Evolutionary conservation across 2,888 invertebrate species (phyloP), one percentile per base, ranked within the genome.

Genomic region (Papilio protenor): DNA sequence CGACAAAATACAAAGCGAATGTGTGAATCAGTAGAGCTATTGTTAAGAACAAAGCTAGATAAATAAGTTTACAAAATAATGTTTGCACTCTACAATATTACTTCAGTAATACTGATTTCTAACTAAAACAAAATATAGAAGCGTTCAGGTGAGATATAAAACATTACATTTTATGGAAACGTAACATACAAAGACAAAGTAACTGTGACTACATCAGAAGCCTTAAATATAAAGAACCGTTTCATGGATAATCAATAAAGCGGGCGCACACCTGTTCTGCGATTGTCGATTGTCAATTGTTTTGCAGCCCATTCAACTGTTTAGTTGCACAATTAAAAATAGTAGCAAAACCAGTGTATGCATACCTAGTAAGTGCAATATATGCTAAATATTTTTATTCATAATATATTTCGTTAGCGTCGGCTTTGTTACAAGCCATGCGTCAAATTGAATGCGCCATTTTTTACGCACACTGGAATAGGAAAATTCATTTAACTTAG

Each of bases 11-110:
- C 84, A 85, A 89, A 85, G 81, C 83, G 82, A 86, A 85, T 83
- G 84, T 85, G 84, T 85, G 88, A 94, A 93, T 92, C 92, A 92
- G 87, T 86, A 83, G 82, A 80, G 82, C 90, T 84, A 93, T 92
- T 93, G 93, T 93, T 87, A 88, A 84, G 85, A 86, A 94, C 92
- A 93, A 93, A 91, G 87, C 88, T 84, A 80, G 86, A 85, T 87
- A 87, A 92, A 91, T 91, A 91, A 91, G 89, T 91, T 91, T 84
- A 87, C 88, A 90, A 88, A 90, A 91, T 87, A 84, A 82, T 85
- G 87, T 88, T 90, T 90, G 89, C 88, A 66, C 88, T 87, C 83
- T 83, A 85, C 89, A 87, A 91, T 91, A 92, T 93, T 91, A 91
- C 90, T 86, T 85, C 80, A 84, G 40, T n/a, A 18, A 40, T 40